Conservation (phyloP, 2,113 vertebrate genomes). For the Petroica traversi region DNA sequence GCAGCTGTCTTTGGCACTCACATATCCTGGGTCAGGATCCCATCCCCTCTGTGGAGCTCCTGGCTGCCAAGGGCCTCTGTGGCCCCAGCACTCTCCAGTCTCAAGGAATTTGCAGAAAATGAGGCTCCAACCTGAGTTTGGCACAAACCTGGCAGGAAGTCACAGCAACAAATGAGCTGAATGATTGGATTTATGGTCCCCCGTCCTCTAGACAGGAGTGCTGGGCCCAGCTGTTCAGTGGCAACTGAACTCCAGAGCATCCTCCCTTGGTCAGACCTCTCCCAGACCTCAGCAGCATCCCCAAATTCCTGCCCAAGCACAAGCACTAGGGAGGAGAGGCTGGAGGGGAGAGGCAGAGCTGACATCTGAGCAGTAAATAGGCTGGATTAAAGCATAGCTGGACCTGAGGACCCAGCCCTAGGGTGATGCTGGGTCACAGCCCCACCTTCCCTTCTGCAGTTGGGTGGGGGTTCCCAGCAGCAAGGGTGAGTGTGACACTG, state of each 20-base stretch:
- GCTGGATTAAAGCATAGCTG: not conserved
- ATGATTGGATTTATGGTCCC: not conserved
- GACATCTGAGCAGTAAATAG: not conserved
- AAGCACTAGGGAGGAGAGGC: not conserved
- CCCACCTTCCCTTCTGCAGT: not conserved
- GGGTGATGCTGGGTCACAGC: not conserved
- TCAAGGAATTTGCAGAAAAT: not conserved
- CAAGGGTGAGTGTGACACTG: not conserved
- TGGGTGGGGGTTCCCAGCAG: not conserved
- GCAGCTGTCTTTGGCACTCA: not conserved
- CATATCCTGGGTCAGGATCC: not conserved
- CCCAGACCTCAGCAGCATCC: not conserved
- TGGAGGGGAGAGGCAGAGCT: not conserved
- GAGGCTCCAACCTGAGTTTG: not conserved
- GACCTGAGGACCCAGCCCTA: not conserved
- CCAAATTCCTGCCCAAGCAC: not conserved
- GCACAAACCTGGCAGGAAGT: not conserved
- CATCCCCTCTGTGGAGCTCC: accelerated
- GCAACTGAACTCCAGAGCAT: not conserved
- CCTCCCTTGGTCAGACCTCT: not conserved
- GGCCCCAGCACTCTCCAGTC: not conserved
- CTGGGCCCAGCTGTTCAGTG: not conserved
- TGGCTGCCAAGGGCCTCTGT: not conserved
- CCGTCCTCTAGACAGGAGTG: not conserved
- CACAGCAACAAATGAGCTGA: not conserved